These are phyloP conservation scores for Garrulus glandarius DNA, from an alignment of 2,797 vertebrate species.

Conservation along the genomic window DNA sequence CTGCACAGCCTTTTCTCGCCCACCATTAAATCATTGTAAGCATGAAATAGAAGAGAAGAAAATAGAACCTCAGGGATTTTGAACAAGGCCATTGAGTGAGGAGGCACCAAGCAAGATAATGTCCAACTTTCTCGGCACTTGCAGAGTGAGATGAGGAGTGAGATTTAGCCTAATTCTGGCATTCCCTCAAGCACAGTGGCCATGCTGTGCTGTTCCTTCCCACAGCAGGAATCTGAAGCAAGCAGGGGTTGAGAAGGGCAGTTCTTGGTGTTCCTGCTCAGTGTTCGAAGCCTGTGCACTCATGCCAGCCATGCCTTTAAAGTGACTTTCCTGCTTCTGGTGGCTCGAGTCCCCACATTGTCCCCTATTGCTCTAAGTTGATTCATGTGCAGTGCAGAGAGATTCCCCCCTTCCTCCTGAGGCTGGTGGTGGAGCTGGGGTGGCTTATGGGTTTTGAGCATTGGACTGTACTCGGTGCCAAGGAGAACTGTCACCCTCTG, in stretches of 20 bases:
- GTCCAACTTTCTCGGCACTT: not conserved
- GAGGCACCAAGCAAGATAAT: not conserved
- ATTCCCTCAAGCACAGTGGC: not conserved
- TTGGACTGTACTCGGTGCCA: not conserved
- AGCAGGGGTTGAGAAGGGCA: not conserved
- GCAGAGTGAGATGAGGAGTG: not conserved
- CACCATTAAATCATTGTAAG: not conserved
- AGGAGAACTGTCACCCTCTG: not conserved
- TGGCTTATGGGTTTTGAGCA: not conserved
- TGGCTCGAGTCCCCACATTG: not conserved
- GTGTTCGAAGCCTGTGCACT: accelerated
- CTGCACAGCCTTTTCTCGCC: not conserved
- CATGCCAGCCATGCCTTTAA: not conserved
- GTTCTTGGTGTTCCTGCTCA: not conserved
- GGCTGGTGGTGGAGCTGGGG: not conserved
- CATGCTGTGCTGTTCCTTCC: not conserved
- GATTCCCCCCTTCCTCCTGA: not conserved
- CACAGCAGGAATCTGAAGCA: not conserved
- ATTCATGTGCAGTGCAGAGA: not conserved
- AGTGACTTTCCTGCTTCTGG: not conserved
- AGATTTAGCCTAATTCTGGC: not conserved
- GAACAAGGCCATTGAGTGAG: not conserved
- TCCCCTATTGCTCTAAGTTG: not conserved
- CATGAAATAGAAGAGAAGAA: not conserved
- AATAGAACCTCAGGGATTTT: not conserved